Percentiles rank a stretch among this genome's conserved stretches.
Evolutionary conservation across 1,140 invertebrate genomes (phyloP).

Genomic region (Micrasema minimum): DNA sequence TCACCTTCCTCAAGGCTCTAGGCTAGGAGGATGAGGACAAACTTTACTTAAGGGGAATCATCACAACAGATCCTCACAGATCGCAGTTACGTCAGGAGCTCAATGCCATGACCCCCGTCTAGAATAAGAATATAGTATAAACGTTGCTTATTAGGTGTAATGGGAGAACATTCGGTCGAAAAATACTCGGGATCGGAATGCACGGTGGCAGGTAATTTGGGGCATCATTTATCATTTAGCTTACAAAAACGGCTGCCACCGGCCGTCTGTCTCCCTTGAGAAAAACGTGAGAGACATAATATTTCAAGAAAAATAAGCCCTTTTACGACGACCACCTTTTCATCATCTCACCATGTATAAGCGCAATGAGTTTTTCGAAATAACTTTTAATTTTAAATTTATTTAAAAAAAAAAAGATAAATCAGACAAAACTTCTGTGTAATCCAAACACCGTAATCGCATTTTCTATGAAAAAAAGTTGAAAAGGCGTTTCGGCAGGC

Average conservation of each 20-base stretch:
- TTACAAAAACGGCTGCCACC: background rate
- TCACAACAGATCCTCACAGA: background rate
- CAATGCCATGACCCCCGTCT: background rate
- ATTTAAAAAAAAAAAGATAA: too few species aligned
- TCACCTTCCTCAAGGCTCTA: background rate
- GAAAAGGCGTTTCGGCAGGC: too few species aligned
- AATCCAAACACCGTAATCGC: too few species aligned
- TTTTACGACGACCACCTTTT: background rate
- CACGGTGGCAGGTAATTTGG: conserved; percentile 6
- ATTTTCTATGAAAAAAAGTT: too few species aligned
- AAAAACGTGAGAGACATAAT: background rate
- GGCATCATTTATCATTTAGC: conserved; percentile 16
- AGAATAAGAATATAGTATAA: too few species aligned
- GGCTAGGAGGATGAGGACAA: too few species aligned
- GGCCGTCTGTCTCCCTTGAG: background rate
- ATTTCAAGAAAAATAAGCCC: background rate
- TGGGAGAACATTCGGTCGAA: background rate
- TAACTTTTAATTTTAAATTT: background rate
- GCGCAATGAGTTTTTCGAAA: too few species aligned
- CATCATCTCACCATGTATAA: background rate
- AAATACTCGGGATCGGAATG: background rate
- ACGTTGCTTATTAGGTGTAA: conserved; percentile 1
- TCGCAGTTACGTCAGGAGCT: too few species aligned
- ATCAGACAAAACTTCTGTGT: too few species aligned
- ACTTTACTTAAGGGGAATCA: background rate